Evolutionary conservation across 2,797 vertebrate genomes (phyloP), one percentile per base, ranked within the genome.

Genomic region (Erpetoichthys calabaricus): DNA sequence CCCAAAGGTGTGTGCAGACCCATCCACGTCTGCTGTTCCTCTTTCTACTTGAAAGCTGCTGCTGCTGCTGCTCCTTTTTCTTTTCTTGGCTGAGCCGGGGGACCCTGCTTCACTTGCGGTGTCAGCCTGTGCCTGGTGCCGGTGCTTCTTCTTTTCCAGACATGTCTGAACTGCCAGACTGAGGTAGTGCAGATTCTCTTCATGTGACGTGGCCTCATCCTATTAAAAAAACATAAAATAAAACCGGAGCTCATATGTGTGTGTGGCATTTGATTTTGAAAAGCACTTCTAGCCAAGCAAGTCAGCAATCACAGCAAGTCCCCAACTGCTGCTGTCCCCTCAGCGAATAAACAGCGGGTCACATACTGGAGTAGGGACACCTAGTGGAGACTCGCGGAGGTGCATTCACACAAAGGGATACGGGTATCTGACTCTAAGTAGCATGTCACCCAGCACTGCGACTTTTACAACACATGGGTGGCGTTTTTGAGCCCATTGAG

Each of bases 121-220:
- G 62, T 6, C 5, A 0, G 47, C 8, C 8, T 7, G 0, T 53
- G 50, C n/a, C 6, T 49, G 50, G 43, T 45, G n/a, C 5, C 3
- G 45, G 5, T 42, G 43, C 43, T 66, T 69, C 25, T 56, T 70
- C 63, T 72, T 79, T 6, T 68, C 63, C 56, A 77, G 58, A 54
- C 77, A 86, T 0, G 82, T 80, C 62, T 64, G 70, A 56, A 94
- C 62, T 0, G 96, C 91, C 67, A 86, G 70, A 70, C 88, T 95
- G 68, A 99, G 62, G 63, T 89, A 90, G 62, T 64, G 75, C 71
- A 94, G 86, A 72, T 97, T 97, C 59, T 87, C 80, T 59, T 83
- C 74, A 59, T 95, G 88, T 57, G 89, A 86, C 4, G 79, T 71
- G 54, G 80, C 80, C 56, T 78, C 82, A 51, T 73, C 86, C 94